Base-by-base conservation (phyloP, 2,888 invertebrate genomes). In the Disparrhopalites patrizii region DNA sequence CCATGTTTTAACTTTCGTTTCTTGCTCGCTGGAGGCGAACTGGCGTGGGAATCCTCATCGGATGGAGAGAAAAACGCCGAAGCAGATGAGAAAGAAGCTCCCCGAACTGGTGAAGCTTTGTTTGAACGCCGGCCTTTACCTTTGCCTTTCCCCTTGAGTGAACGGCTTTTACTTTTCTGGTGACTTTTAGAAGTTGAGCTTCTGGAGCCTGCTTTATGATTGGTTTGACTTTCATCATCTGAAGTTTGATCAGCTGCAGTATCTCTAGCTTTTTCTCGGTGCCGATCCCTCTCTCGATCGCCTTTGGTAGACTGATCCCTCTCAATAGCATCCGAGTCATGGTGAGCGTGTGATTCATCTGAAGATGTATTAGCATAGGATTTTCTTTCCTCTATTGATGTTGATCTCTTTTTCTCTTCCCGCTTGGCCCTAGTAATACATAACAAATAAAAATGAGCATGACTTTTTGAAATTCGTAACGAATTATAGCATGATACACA, bases 381-480 rank as follows among this genome's bases (percentile, higher is more conserved):
- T 40, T 71, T 72, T 27, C 71, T 91, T 76, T 91, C 92, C 77
- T 93, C 92, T 85, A 91, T 91, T 67, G 91, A 92, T 0, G 87
- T 87, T 4, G 91, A 91, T 66, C 92, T 85, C 78, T 92, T 92
- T 83, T 93, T 93, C 79, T 91, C 91, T 77, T 91, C 91, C 10
- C 91, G 85, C 77, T 92, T 90, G 1, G 91, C 91, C 71, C 92
- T 84, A 77, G n/a, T n/a, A n/a, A n/a, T n/a, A n/a, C n/a, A n/a
- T n/a, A n/a, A n/a, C n/a, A n/a, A 18, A 10, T 50, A 8, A 8
- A 13, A 20, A 52, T 52, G n/a, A n/a, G n/a, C n/a, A n/a, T n/a
- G n/a, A n/a, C n/a, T n/a, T n/a, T n/a, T n/a, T n/a, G n/a, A n/a
- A n/a, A n/a, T n/a, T n/a, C n/a, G n/a, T n/a, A n/a, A n/a, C n/a